Percentiles rank a stretch among this genome's conserved stretches.
phyloP scores from a whole-genome alignment of 2,888 invertebrate genomes.

The Pyrgus malvae region DNA sequence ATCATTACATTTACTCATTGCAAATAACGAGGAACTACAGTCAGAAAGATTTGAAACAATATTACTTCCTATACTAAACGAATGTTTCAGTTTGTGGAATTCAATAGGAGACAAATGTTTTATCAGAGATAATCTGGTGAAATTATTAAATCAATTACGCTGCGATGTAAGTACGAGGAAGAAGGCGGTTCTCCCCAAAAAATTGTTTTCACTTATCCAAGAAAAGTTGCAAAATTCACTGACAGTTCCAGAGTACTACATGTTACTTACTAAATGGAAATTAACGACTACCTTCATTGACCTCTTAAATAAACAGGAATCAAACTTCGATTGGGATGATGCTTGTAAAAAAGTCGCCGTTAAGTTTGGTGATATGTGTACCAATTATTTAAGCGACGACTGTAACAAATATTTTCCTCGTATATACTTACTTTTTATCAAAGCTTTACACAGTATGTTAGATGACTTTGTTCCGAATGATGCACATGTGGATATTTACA shows the following conservation, averaged over 20 bases:
- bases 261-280: constrained; percentile 52
- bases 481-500: constrained; percentile 38
- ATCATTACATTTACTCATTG: constrained; percentile 48
- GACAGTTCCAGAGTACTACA: constrained; percentile 49
- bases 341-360: constrained; percentile 39
- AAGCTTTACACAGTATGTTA: constrained; percentile 40
- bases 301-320: constrained; percentile 35
- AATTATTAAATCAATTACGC: constrained; percentile 41
- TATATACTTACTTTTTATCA: constrained; percentile 53
- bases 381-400: constrained; percentile 50
- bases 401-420: constrained; percentile 48
- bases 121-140: constrained; percentile 37
- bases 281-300: constrained; percentile 44
- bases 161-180: constrained; percentile 40
- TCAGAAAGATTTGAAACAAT: constrained; percentile 46
- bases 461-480: constrained; percentile 30
- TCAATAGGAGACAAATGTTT: constrained; percentile 36
- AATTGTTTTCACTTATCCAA: constrained; percentile 44
- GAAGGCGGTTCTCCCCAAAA: constrained; percentile 41
- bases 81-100: constrained; percentile 43
- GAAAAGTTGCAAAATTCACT: constrained; percentile 41
- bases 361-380: constrained; percentile 47
- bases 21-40: constrained; percentile 47
- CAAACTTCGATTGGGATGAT: constrained; percentile 38
- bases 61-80: constrained; percentile 47